phyloP scores from a whole-genome alignment of 2,888 invertebrate genomes.

The Dorcus parallelipipedus region DNA sequence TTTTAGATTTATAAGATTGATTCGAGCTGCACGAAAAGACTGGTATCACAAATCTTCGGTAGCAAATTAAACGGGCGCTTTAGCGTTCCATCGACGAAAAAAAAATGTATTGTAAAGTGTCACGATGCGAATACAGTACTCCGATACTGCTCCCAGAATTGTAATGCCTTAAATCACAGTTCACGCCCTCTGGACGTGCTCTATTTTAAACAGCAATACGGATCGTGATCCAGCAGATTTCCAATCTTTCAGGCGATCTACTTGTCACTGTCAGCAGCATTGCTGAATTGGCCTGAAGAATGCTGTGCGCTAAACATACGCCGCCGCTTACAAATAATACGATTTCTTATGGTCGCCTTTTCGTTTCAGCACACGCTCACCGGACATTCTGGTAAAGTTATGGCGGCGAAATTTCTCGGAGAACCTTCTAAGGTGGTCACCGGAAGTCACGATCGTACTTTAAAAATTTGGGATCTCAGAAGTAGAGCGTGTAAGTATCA shows the following conservation, averaged over 20 bases:
- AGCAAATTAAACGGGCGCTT: background rate
- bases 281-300: background rate
- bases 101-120: constrained; percentile 13
- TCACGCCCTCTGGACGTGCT: constrained; percentile 30
- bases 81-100: constrained; percentile 2
- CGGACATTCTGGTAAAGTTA: constrained; percentile 96
- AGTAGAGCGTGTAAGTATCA: constrained; percentile 77
- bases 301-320: too few relatives aligned
- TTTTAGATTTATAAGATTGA: too few relatives aligned
- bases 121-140: constrained; percentile 7
- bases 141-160: constrained; percentile 16
- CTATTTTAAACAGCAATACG: constrained; percentile 29
- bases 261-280: constrained; percentile 39
- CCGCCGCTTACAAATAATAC: constrained; percentile 27
- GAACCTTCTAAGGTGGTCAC: constrained; percentile 92
- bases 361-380: constrained; percentile 79
- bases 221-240: constrained; percentile 27
- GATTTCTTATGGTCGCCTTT: background rate
- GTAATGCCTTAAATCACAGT: constrained; percentile 29
- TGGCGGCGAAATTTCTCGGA: constrained; percentile 94
- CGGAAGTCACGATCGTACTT: constrained; percentile 95
- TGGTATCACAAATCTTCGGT: background rate
- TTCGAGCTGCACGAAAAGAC: too few relatives aligned
- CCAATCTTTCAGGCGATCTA: constrained; percentile 24
- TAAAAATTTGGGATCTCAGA: constrained; percentile 97